These are phyloP conservation scores for Tipula vernalis DNA, from an alignment of 2,888 invertebrate genomes.

Conservation along the genomic window DNA sequence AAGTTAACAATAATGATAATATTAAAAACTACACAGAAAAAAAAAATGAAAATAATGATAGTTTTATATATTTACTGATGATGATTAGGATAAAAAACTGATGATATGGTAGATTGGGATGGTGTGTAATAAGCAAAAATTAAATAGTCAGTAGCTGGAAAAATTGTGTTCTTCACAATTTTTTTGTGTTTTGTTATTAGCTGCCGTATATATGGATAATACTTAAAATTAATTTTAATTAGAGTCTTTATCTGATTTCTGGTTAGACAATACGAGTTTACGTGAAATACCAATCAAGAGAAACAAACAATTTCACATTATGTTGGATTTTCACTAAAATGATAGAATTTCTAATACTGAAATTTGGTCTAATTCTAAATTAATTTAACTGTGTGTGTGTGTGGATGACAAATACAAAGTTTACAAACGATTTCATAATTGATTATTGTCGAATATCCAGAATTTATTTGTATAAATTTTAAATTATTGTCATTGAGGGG, in stretches of 20 bases:
- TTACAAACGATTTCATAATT: no score
- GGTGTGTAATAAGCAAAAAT: neutral
- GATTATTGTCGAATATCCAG: no score
- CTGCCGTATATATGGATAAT: neutral
- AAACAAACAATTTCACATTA: no score
- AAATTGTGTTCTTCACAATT: neutral
- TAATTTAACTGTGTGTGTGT: no score
- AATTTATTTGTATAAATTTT: no score
- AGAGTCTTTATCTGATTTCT: neutral
- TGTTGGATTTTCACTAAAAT: no score
- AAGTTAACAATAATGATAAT: slow-evolving; percentile 4
- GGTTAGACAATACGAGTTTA: neutral
- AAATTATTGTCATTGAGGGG: no score
- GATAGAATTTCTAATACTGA: no score
- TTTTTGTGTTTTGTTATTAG: neutral
- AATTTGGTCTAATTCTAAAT: no score
- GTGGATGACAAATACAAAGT: no score
- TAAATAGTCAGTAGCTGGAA: neutral
- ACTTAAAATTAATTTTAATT: neutral
- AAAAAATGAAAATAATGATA: neutral
- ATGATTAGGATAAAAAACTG: neutral
- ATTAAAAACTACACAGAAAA: neutral
- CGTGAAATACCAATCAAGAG: no score
- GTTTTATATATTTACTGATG: neutral
- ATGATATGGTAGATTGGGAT: neutral